phyloP scores from a whole-genome alignment of 2,113 vertebrate species.

The Paratilapia polleni region DNA sequence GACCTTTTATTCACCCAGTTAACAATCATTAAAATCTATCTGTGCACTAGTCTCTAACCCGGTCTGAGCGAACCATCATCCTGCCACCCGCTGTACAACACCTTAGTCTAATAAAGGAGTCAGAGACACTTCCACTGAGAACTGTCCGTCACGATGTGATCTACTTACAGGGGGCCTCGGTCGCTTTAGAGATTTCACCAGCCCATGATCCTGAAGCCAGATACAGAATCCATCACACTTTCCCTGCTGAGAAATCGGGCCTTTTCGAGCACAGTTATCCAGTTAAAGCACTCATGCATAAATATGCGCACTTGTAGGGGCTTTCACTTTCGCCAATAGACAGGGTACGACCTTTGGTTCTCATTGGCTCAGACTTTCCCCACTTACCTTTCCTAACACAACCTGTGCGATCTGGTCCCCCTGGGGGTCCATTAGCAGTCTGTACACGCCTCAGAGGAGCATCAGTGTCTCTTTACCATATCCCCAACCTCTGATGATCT shows the following conservation, averaged over 20 bases:
- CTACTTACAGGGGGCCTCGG: background rate
- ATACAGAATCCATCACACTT: background rate
- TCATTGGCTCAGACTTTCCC: background rate
- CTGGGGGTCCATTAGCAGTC: background rate
- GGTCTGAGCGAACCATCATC: background rate
- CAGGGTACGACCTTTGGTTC: background rate
- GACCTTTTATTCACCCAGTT: no score
- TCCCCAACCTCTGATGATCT: background rate
- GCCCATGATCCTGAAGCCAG: accelerated
- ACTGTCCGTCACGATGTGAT: background rate
- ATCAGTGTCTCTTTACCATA: background rate
- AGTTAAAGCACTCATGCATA: accelerated
- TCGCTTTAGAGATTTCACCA: background rate
- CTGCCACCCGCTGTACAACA: background rate
- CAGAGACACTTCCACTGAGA: background rate
- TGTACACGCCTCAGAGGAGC: background rate
- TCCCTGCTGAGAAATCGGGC: background rate
- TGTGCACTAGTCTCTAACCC: no score
- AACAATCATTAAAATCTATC: no score
- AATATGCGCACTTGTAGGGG: background rate
- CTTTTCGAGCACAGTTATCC: background rate
- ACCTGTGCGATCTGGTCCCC: background rate
- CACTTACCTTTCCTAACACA: background rate
- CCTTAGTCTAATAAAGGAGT: background rate
- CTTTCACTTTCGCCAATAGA: background rate